A percentile compares a stretch with the other conserved stretches of the same genome.
Evolutionary conservation across 1,140 invertebrate species (phyloP).

Genomic region (Penaeus indicus): DNA sequence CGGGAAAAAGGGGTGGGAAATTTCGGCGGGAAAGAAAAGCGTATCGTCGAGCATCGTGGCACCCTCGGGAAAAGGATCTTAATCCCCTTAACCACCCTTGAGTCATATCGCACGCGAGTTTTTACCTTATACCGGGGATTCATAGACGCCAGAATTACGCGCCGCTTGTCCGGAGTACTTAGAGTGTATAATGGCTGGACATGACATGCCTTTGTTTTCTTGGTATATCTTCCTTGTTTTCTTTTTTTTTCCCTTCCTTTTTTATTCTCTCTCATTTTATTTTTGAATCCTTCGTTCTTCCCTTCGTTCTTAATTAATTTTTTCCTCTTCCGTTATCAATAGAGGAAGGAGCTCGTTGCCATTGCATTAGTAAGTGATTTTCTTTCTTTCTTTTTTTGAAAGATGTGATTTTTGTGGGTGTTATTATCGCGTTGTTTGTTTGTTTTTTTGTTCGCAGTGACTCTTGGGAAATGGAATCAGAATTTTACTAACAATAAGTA

Average conservation of each 20-base stretch:
- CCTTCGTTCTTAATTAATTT: neutral
- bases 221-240: conserved; percentile 16
- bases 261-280: neutral
- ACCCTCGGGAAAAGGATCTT: conserved; percentile 44
- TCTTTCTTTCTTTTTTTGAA: too few species aligned
- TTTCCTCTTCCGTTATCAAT: conserved; percentile 1
- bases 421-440: neutral
- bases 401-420: too few species aligned
- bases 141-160: conserved; percentile 33
- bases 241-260: conserved; percentile 10
- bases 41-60: conserved; percentile 38
- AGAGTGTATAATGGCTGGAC: conserved; percentile 52
- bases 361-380: too few species aligned
- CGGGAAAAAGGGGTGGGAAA: neutral
- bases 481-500: too few species aligned
- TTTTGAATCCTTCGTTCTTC: neutral
- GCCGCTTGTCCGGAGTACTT: conserved; percentile 39
- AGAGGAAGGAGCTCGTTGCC: neutral
- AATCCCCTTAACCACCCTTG: conserved; percentile 57
- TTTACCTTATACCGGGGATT: conserved; percentile 47
- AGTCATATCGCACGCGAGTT: conserved; percentile 53
- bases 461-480: neutral
- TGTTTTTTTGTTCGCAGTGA: neutral
- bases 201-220: conserved; percentile 34
- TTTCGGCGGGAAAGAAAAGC: neutral